Evolutionary conservation across 2,113 vertebrate species (phyloP).

Genomic region (Sclerurus mexicanus): DNA sequence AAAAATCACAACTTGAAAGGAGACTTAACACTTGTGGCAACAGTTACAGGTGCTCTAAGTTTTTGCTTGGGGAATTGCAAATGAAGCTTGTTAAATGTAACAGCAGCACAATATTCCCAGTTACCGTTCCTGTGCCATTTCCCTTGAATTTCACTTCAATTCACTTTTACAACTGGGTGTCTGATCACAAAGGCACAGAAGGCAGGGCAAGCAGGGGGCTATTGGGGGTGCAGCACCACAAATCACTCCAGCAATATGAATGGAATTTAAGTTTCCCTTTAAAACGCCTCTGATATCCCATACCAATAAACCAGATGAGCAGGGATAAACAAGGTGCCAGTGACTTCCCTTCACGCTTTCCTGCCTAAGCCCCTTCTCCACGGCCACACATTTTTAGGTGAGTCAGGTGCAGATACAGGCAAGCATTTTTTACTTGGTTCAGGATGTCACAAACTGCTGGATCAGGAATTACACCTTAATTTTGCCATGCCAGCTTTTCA

Average conservation of each 20-base stretch:
- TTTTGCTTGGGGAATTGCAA: not conserved
- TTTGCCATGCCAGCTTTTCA: not conserved
- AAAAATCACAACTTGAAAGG: not conserved
- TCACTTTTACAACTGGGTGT: no score
- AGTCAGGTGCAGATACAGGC: not conserved
- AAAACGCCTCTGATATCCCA: not conserved
- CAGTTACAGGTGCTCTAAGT: not conserved
- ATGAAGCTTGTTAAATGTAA: not conserved
- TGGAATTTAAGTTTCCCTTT: not conserved
- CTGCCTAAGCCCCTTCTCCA: not conserved
- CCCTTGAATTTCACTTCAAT: rapidly evolving
- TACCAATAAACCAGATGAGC: not conserved
- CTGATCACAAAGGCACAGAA: not conserved
- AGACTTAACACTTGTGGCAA: not conserved
- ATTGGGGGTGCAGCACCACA: not conserved
- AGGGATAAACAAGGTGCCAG: not conserved
- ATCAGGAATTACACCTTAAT: not conserved
- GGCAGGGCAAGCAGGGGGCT: rapidly evolving
- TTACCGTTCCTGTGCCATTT: not conserved
- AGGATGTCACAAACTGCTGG: not conserved
- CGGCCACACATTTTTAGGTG: not conserved
- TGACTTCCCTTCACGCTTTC: not conserved
- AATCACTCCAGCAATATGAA: not conserved
- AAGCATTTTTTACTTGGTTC: not conserved
- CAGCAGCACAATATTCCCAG: not conserved